These are phyloP conservation scores for Lepidonotus clava DNA, from an alignment of 2,888 invertebrate genomes.

Conservation along the genomic window DNA sequence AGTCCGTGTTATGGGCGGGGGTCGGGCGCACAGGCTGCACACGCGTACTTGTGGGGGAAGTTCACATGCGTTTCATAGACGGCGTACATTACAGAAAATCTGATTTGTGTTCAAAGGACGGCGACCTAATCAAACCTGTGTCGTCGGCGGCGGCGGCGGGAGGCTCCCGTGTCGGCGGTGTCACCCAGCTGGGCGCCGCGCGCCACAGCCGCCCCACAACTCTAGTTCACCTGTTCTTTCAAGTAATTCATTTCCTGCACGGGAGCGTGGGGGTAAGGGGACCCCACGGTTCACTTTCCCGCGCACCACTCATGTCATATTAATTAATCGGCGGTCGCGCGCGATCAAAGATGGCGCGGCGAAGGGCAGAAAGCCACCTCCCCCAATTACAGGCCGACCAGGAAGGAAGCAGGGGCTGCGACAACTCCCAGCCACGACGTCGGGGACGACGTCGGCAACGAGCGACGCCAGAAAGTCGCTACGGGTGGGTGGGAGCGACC, in stretches of 20 bases:
- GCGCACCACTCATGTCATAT: slow-evolving; percentile 3
- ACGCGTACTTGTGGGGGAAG: neutral
- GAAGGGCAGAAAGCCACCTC: slow-evolving; percentile 37
- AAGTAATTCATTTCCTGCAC: slow-evolving; percentile 51
- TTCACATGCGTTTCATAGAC: slow-evolving; percentile 42
- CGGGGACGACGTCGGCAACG: neutral
- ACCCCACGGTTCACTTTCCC: slow-evolving; percentile 44
- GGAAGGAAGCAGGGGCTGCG: slow-evolving; percentile 32
- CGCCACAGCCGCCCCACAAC: neutral
- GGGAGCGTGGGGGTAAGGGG: neutral
- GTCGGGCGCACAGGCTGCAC: neutral
- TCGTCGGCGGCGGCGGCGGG: neutral
- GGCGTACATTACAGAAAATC: slow-evolving; percentile 37
- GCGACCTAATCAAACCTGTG: slow-evolving; percentile 39
- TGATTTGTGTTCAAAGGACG: slow-evolving; percentile 39
- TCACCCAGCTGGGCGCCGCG: slow-evolving; percentile 15
- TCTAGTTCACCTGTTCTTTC: slow-evolving; percentile 37
- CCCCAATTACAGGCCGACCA: slow-evolving; percentile 24
- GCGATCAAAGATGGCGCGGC: slow-evolving; percentile 33
- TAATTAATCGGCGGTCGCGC: slow-evolving; percentile 42
- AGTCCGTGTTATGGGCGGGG: neutral
- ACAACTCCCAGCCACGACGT: neutral
- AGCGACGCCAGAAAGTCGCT: too few relatives aligned
- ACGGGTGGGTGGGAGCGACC: too few relatives aligned
- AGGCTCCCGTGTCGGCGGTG: neutral